Percentiles rank a stretch among this genome's conserved stretches.
Conservation (phyloP, 1,140 invertebrate species). For the Plodia interpunctella region DNA sequence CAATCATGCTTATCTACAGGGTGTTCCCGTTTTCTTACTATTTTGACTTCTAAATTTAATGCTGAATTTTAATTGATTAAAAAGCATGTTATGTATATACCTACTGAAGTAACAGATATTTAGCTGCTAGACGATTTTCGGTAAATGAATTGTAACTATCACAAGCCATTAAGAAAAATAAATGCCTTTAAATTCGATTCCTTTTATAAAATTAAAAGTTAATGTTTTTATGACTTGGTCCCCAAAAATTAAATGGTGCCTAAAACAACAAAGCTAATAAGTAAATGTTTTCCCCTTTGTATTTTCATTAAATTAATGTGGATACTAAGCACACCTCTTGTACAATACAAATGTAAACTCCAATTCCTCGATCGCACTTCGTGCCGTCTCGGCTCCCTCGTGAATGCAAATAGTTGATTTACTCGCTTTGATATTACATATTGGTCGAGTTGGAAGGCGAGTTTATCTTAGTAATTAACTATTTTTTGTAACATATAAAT, state of each 20-base stretch:
- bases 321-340: constrained; percentile 6
- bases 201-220: too few relatives aligned
- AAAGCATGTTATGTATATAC: too few relatives aligned
- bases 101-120: too few relatives aligned
- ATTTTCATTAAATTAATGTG: neutral
- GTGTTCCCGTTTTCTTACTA: neutral
- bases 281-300: neutral
- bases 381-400: constrained; percentile 13
- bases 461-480: constrained; percentile 8
- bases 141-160: too few relatives aligned
- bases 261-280: constrained; percentile 8
- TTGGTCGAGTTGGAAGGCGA: neutral
- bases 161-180: too few relatives aligned
- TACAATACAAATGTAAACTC: constrained; percentile 16
- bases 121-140: too few relatives aligned
- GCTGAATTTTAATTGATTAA: too few relatives aligned
- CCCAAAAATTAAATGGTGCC: neutral
- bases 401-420: constrained; percentile 69
- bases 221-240: too few relatives aligned
- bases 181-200: too few relatives aligned
- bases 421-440: constrained; percentile 23
- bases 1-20: neutral
- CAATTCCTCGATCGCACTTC: constrained; percentile 13
- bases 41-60: too few relatives aligned
- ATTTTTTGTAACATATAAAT: too few relatives aligned